Evolutionary conservation across 2,797 vertebrate genomes (phyloP), one percentile per base, ranked within the genome.

Genomic region (Enteromius treurensis): DNA sequence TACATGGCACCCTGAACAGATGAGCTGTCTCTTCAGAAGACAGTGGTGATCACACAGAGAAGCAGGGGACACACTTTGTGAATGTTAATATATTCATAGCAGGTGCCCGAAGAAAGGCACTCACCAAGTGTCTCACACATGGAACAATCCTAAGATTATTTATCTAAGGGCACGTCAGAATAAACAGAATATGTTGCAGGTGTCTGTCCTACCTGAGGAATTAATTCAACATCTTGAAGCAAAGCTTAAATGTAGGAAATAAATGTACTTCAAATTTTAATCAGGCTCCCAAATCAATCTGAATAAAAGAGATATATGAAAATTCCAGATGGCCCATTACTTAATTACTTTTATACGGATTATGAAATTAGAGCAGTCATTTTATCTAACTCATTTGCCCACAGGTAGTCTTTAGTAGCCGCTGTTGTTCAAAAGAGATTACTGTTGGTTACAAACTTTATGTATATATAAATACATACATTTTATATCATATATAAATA

Each of bases 11-110:
- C 49, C 49, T 60, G 62, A 74, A 81, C 58, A 81, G 58, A 74
- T 74, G 69, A 81, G 70, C 29, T 51, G 70, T 51, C 70, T 65
- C 37, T 37, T 65, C 26, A 29, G 23, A 45, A 58, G 70, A 42
- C 62, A n/a, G 42, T 23, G 45, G 40, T 68, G 71, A 67, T 74
- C 37, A 45, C 34, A 77, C 60, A 73, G 32, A 70, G 53, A n/a
- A 77, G 19, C 29, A 49, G 60, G 51, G 17, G 49, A 86, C 37
- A 82, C 40, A 82, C 78, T 55, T 58, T 62, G 62, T 79, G 85
- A 75, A 87, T 87, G 82, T 82, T 81, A 81, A 84, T 84, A 19
- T 87, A 87, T 84, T 87, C 79, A 78, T 19, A 67, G 75, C 69
- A 84, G 58, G 58, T 75, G 76, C 62, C 64, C 65, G 32, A 70